phyloP scores from a whole-genome alignment of 2,113 vertebrate genomes.

The Mesocricetus auratus region DNA sequence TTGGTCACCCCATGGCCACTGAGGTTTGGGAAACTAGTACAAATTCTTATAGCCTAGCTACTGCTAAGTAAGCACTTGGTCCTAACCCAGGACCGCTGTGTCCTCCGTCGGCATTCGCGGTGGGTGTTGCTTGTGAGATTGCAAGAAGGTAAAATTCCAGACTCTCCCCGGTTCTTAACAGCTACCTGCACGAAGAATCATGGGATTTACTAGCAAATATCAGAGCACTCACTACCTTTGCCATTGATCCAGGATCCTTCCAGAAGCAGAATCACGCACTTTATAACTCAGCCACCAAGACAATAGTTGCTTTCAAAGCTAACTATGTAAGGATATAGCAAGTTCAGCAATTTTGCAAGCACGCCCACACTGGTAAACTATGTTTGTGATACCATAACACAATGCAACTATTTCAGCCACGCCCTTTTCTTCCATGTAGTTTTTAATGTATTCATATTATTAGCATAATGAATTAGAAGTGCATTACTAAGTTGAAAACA shows the following conservation, averaged over 20 bases:
- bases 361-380: neutral
- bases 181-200: neutral
- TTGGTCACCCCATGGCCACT: neutral
- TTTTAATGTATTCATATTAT: conserved; percentile 6
- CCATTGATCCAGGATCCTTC: neutral
- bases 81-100: neutral
- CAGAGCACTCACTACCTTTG: neutral
- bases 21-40: conserved; percentile 2
- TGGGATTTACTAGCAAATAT: neutral
- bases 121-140: neutral
- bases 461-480: neutral
- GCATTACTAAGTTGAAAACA: neutral
- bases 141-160: conserved; percentile 25
- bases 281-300: conserved; percentile 17
- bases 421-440: neutral
- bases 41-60: neutral
- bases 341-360: neutral
- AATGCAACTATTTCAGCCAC: neutral
- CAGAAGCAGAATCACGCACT: neutral
- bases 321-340: conserved; percentile 28
- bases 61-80: neutral
- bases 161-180: neutral
- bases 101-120: neutral
- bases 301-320: conserved; percentile 31
- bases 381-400: neutral